Percentiles rank a stretch among this genome's conserved stretches.
Conservation (phyloP, 2,888 invertebrate genomes). For the Aspidiotus rigidus region DNA sequence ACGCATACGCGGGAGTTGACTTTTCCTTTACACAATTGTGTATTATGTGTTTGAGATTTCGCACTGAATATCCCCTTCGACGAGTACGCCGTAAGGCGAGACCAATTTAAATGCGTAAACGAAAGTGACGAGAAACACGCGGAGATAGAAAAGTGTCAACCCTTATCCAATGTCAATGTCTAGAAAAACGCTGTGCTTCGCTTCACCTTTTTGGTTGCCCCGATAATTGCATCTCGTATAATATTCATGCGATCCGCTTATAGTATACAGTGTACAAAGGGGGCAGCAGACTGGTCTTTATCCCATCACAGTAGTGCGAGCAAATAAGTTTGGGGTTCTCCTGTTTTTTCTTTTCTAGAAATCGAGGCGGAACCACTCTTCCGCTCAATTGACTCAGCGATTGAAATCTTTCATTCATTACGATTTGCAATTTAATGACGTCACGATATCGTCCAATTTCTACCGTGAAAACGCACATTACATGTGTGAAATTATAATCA, state of each 20-base stretch:
- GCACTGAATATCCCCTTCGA: constrained; percentile 14
- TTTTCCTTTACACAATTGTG: constrained; percentile 15
- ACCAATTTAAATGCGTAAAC: constrained; percentile 9
- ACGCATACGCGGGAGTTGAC: constrained; percentile 26
- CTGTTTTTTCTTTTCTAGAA: not conserved
- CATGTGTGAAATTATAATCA: no score
- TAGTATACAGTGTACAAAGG: no score
- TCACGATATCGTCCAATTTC: no score
- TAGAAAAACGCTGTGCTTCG: not conserved
- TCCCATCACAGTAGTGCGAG: no score
- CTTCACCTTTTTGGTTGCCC: not conserved
- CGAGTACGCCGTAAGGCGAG: constrained; percentile 6
- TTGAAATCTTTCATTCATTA: no score
- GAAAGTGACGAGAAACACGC: not conserved
- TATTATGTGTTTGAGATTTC: constrained; percentile 24
- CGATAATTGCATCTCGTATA: no score
- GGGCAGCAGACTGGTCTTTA: no score
- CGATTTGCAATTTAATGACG: no score
- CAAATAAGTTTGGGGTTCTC: not conserved
- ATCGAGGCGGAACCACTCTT: not conserved
- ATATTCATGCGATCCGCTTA: no score
- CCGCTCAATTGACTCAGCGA: no score
- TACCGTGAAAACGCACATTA: no score
- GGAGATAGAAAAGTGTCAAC: constrained; percentile 17
- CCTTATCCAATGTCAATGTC: constrained; percentile 29